Evolutionary conservation across 1,140 invertebrate species (phyloP).

Genomic region (Caenorhabditis latens): DNA sequence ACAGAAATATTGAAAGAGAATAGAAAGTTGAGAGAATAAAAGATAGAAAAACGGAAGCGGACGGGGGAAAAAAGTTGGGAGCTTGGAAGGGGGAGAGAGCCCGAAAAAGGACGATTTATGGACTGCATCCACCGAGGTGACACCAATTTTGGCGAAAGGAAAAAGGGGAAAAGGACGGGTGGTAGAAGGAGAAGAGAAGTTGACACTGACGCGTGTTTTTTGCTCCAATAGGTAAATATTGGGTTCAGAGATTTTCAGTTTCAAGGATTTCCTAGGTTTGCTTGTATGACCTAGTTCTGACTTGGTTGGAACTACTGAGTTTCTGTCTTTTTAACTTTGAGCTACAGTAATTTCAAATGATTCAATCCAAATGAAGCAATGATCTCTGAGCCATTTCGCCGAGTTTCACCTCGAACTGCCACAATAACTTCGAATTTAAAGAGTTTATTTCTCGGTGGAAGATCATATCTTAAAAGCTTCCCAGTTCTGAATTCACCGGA

Average conservation of each 20-base stretch:
- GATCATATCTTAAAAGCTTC: not conserved
- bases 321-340: no score
- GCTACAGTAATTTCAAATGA: no score
- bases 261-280: not conserved
- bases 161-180: not conserved
- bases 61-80: conserved; percentile 42
- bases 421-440: no score
- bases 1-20: not conserved
- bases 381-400: no score
- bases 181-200: not conserved
- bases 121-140: conserved; percentile 54
- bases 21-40: not conserved
- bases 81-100: conserved; percentile 25
- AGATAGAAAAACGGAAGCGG: conserved; percentile 45
- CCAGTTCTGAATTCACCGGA: no score
- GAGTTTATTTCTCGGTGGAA: not conserved
- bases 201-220: not conserved
- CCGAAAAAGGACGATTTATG: conserved; percentile 54
- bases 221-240: not conserved
- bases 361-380: no score
- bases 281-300: no score
- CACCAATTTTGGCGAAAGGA: conserved; percentile 42
- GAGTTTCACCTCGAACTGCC: no score
- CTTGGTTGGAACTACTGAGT: no score
- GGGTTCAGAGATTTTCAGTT: not conserved